These are phyloP conservation scores for Lutjanus erythropterus DNA, from an alignment of 2,113 vertebrate genomes.

Conservation along the genomic window DNA sequence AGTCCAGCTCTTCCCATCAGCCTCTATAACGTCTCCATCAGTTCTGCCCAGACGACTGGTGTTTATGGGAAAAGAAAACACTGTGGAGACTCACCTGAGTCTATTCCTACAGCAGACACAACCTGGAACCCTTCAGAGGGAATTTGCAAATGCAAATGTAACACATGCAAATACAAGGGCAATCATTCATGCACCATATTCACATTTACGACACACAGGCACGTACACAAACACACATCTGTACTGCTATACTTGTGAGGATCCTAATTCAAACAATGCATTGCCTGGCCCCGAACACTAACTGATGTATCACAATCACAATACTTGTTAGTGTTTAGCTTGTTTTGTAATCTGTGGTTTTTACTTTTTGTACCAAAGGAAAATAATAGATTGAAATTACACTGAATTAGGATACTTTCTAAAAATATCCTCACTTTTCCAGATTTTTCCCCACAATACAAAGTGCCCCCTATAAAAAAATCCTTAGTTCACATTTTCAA, in stretches of 20 bases:
- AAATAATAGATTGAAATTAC: no score
- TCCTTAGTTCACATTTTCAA: no score
- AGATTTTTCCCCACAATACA: no score
- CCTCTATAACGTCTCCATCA: constrained; percentile 25
- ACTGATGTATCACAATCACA: no score
- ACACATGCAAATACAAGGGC: constrained; percentile 23
- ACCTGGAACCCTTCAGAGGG: not conserved
- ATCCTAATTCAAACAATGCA: not conserved
- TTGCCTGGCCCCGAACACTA: not conserved
- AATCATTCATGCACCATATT: not conserved
- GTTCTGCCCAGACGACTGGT: constrained; percentile 7
- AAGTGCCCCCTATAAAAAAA: no score
- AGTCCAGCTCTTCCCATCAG: constrained; percentile 9
- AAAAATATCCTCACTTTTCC: no score
- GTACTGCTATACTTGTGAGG: not conserved
- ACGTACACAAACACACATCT: not conserved
- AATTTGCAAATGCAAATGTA: constrained; percentile 31
- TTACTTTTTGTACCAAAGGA: no score
- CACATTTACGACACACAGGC: not conserved
- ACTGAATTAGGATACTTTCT: no score
- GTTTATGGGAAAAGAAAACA: constrained; percentile 28
- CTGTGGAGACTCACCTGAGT: not conserved
- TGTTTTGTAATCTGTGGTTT: no score
- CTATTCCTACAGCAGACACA: not conserved
- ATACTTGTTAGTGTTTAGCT: no score